Conservation (phyloP, 2,888 invertebrate species). For the Sericinus montela region DNA sequence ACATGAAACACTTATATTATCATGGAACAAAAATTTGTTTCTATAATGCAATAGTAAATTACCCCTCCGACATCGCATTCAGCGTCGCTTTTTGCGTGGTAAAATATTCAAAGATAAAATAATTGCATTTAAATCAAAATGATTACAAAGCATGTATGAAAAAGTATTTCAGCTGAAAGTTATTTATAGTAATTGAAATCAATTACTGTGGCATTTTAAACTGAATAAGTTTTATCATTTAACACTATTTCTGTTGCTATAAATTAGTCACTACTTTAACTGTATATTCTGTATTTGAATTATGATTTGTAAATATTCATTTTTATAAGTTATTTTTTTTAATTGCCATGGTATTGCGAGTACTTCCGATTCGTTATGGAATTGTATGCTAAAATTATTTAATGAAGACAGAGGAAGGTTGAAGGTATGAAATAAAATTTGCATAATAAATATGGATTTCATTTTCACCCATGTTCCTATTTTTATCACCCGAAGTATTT, state of each 20-base stretch:
- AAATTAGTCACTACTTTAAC: slow-evolving; percentile 75
- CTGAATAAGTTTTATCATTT: slow-evolving; percentile 52
- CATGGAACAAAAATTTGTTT: slow-evolving; percentile 34
- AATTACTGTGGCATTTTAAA: slow-evolving; percentile 28
- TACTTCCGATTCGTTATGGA: slow-evolving; percentile 61
- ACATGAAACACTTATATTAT: slow-evolving; percentile 23
- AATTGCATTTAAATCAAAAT: slow-evolving; percentile 45
- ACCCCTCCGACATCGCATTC: slow-evolving; percentile 53
- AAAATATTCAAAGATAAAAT: slow-evolving; percentile 29
- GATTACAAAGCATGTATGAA: slow-evolving; percentile 29
- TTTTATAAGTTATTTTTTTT: slow-evolving; percentile 68
- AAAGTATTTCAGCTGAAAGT: slow-evolving; percentile 33
- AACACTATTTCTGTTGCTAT: slow-evolving; percentile 49
- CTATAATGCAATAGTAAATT: slow-evolving; percentile 33
- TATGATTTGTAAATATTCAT: slow-evolving; percentile 75
- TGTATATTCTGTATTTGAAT: slow-evolving; percentile 69
- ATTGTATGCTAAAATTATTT: slow-evolving; percentile 67
- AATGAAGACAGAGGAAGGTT: slow-evolving; percentile 67
- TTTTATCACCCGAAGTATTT: no score
- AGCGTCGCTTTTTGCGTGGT: slow-evolving; percentile 25
- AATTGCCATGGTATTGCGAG: slow-evolving; percentile 72
- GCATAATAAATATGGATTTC: slow-evolving; percentile 61
- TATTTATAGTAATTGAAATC: slow-evolving; percentile 10
- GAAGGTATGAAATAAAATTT: slow-evolving; percentile 72
- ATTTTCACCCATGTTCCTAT: slow-evolving; percentile 30